These are phyloP conservation scores for Brachionus koreanus DNA, from an alignment of 1,140 invertebrate genomes.

Conservation along the genomic window DNA sequence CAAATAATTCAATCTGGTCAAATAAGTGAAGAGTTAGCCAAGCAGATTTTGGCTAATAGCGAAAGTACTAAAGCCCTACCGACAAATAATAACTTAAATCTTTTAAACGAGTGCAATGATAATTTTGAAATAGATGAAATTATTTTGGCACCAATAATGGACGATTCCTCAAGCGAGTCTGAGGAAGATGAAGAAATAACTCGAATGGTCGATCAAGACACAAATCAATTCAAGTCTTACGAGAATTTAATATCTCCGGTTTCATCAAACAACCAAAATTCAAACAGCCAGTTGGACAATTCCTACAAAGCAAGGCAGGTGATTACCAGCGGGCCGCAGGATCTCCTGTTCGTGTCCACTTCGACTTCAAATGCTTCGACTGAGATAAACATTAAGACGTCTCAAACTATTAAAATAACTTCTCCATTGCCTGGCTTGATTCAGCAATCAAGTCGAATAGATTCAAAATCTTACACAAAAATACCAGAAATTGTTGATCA, in stretches of 20 bases:
- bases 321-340: constrained; percentile 4
- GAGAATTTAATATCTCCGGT: constrained; percentile 17
- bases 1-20: constrained; percentile 65
- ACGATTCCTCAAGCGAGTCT: constrained; percentile 31
- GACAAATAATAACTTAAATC: not conserved
- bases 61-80: not conserved
- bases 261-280: not conserved
- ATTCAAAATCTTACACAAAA: constrained; percentile 42
- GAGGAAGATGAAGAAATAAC: constrained; percentile 44
- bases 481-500: constrained; percentile 10
- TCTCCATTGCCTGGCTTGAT: not conserved
- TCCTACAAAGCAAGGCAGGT: not conserved
- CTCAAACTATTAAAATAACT: not conserved
- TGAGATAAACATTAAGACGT: constrained; percentile 10
- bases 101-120: constrained; percentile 9
- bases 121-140: constrained; percentile 45
- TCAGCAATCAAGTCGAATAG: not conserved
- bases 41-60: constrained; percentile 18
- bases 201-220: constrained; percentile 16
- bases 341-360: constrained; percentile 1
- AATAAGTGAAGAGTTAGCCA: constrained; percentile 29
- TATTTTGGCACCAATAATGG: constrained; percentile 1
- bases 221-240: not conserved
- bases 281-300: not conserved
- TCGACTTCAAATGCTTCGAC: constrained; percentile 16